Base-by-base conservation (phyloP, 2,113 vertebrate species). In the Dasypus novemcinctus region DNA sequence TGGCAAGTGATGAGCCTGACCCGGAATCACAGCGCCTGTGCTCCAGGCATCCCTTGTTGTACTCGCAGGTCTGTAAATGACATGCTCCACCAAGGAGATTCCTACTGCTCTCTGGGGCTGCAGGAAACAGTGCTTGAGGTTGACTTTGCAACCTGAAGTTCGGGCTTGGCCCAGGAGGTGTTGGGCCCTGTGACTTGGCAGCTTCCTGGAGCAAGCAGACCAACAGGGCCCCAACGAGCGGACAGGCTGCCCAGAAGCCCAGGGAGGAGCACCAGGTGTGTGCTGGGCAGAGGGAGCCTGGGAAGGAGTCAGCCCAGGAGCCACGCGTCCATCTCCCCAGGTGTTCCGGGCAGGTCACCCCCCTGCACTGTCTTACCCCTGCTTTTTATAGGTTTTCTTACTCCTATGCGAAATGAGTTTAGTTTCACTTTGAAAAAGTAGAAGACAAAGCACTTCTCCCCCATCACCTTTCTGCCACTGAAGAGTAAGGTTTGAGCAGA, bases 21-120 rank as follows among this genome's bases (percentile, higher is more conserved):
- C 5, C 21, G 23, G 57, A 7, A 7, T 29, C 11, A 7, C 59
- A 38, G 78, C 23, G 61, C 41, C 33, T 0, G 0, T 0, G 3
- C 41, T 6, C 33, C 31, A 7, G n/a, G 7, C 83, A 18, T 1
- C 68, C 33, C 36, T 6, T 0, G 10, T 20, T 29, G 18, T 23
- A 54, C 14, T 83, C n/a, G 46, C 87, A 14, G 43, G 20, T n/a
- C 21, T 33, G 2, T 41, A 38, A 3, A 12, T 5, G 1, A 68
- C 25, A 12, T 5, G 1, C 15, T 52, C 18, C 29, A 1, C 6
- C 57, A 79, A 85, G 15, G 36, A 66, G 33, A 3, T 9, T 29
- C 23, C 27, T 43, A 0, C 33, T 25, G 0, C 33, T 2, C 57
- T 11, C 0, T 21, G 69, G 87, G 66, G 31, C 49, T 31, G 57